Evolutionary conservation across 23 tunicate genomes (phyloP), one percentile per base, ranked within the genome.

Genomic region (Trididemnum miniatum): DNA sequence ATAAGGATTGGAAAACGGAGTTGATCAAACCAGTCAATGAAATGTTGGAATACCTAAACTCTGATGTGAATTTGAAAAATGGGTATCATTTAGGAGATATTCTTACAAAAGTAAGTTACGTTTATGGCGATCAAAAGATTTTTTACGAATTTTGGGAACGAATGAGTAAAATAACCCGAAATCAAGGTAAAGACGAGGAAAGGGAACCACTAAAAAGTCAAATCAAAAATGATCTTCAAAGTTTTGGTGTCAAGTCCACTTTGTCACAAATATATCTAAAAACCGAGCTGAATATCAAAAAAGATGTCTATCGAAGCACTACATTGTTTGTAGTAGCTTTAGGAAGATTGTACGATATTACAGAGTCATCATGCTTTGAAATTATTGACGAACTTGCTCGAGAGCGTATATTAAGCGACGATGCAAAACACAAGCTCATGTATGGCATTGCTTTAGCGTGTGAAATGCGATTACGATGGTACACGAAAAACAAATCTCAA

Each of bases 41-140:
- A 62, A 62, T 62, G 67, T 26, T 62, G 23, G 28, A 62, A 62
- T 62, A 62, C n/a, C 67, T 62, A 22, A 18, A 24, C 67, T 20
- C 28, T 62, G 67, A 62, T 22, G 67, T 12, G n/a, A 24, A n/a
- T 26, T 24, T 62, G 5, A 62, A 62, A 62, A 62, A 62, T 62
- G 67, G 67, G 5, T 62, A 62, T 62, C 67, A 62, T n/a, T 62
- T 62, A 62, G 29, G 67, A 3, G 67, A 62, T 62, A 62, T 62
- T 62, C 29, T 62, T 5, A 62, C 67, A 12, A 62, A 62, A 62
- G n/a, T 26, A 4, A 12, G 67, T 62, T 62, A 12, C n/a, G 67
- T 62, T 18, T 62, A 24, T 62, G 67, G 67, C 29, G 29, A 62
- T 5, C 67, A 18, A 3, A 24, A n/a, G 3, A 20, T n/a, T 20